Base-by-base conservation (phyloP, 2,888 invertebrate genomes). In the Hofmannophila pseudospretella region DNA sequence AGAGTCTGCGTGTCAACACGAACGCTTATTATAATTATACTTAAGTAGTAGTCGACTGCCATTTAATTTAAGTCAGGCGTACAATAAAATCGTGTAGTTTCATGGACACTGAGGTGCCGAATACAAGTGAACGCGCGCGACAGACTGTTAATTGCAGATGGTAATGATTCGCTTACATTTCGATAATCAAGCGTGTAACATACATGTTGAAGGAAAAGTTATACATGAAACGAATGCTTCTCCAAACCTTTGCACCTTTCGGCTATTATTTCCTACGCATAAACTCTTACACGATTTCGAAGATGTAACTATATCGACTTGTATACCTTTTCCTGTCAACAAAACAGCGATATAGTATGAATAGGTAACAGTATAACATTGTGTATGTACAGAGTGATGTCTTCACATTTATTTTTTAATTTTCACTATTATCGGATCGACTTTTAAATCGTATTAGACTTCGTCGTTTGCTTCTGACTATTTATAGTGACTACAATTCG, bases 11-110 rank as follows among this genome's bases (percentile, higher is more conserved):
- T 22, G 22, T 11, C 3, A 22, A 32, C 11, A 25, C 7, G 34
- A 19, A 34, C 34, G 34, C 34, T 39, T 35, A 14, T 22, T 28
- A 22, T 36, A 28, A 22, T 28, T 45, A 41, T 45, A 49, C 44
- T 44, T 50, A 51, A 48, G 39, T 33, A 34, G 48, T 57, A 60
- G 57, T 54, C 57, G 62, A 64, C 64, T 68, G 67, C 66, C 65
- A 65, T 67, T 65, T 65, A 58, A 49, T 45, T 53, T 36, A 37
- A 41, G 35, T 32, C 11, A 20, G 29, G 26, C 20, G 32, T 10
- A 3, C 11, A 2, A 7, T 30, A 8, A 8, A 4, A 23, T 5
- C 28, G 3, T 13, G 27, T 11, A 9, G n/a, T 7, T 31, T 9
- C 4, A 19, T 12, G 23, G 28, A 23, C 29, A 8, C 29, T 13